Evolutionary conservation across 1,140 invertebrate genomes (phyloP), one percentile per base, ranked within the genome.

Genomic region (Drosophila burlai): DNA sequence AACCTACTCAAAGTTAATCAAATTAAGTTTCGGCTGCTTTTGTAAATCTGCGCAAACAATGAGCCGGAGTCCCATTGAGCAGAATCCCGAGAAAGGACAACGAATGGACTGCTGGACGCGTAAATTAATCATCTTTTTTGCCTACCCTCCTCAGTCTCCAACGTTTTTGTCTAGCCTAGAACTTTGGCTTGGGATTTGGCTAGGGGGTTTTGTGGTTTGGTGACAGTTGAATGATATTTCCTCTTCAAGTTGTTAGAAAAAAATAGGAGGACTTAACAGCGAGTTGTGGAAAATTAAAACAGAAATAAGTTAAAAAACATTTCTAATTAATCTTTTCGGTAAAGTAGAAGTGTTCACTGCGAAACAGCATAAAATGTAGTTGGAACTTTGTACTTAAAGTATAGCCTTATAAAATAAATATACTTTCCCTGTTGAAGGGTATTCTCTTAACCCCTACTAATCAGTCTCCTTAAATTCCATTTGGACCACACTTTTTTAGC

Each of bases 61-160:
- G 71, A 61, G 54, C 49, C 50, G 24, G 45, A 52, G 29, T 49
- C 66, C 21, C 65, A 72, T 40, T 49, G 68, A 49, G 61, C 8
- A 43, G 34, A 42, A 21, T 29, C 49, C 36, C 46, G 16, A 21
- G 18, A 40, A 76, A 49, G 50, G 72, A 82, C 74, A 81, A 54
- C 71, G 64, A 62, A 78, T 79, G 66, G 49, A 86, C 76, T 79
- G 80, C 80, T 73, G 72, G 72, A 42, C 66, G 83, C 83, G 83
- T 69, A 74, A 87, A 87, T 87, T 87, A 87, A 87, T 87, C 83
- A 89, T 87, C 68, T 83, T 89, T 87, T 87, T 67, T 83, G 69
- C 61, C 52, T 52, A 24, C 50, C 18, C n/a, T 46, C 6, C 40
- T 45, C 26, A 9, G 60, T 58, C 46, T 43, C 10, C 63, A 43